Evolutionary conservation across 2,113 vertebrate species (phyloP).

Genomic region (Burhinus bistriatus): DNA sequence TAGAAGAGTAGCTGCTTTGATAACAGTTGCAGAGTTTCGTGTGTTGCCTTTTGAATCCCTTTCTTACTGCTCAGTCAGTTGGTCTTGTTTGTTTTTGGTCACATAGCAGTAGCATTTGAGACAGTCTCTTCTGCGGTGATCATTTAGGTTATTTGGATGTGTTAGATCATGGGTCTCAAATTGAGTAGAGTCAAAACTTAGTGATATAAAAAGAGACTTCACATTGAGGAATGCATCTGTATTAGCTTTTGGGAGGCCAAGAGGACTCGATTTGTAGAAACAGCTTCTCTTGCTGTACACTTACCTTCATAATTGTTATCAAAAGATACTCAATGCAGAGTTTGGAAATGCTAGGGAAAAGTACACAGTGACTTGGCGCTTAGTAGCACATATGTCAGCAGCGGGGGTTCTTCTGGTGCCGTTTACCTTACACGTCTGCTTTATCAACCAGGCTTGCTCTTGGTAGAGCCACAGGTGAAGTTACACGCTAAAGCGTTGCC

Average conservation of each 20-base stretch:
- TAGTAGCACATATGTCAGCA: no score
- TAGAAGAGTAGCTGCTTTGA: neutral
- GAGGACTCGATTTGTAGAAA: neutral
- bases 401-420: neutral
- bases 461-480: neutral
- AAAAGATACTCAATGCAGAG: neutral
- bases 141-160: neutral
- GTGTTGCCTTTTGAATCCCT: neutral
- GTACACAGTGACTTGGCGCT: neutral
- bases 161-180: neutral
- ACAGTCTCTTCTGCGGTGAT: no score
- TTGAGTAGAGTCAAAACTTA: neutral
- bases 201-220: neutral
- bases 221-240: neutral
- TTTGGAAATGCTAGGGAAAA: neutral
- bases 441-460: neutral
- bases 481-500: rapidly evolving
- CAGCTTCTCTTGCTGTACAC: neutral
- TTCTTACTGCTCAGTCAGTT: neutral
- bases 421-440: neutral
- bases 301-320: neutral
- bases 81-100: neutral
- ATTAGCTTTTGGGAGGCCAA: neutral
- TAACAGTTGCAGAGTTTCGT: neutral
- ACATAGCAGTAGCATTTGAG: neutral